Percentiles rank a stretch among this genome's conserved stretches.
phyloP scores from a whole-genome alignment of 2,113 vertebrate genomes.

The Leucopsar rothschildi region DNA sequence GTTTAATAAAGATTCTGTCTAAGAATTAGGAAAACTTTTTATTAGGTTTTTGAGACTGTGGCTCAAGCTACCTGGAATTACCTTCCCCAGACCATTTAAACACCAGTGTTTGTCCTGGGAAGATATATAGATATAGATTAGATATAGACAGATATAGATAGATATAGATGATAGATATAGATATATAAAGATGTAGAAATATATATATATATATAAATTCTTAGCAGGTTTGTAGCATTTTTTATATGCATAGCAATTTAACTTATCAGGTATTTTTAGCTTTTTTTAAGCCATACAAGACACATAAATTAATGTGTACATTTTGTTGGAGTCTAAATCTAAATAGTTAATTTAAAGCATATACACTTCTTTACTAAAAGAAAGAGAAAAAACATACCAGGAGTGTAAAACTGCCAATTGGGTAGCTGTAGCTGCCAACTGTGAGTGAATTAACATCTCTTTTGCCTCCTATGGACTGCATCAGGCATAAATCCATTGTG shows the following conservation, averaged over 20 bases:
- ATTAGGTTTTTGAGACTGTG: neutral
- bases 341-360: neutral
- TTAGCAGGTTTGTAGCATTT: neutral
- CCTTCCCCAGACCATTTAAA: neutral
- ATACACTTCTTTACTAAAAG: neutral
- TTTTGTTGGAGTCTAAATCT: neutral
- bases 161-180: too few relatives aligned
- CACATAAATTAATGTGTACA: neutral
- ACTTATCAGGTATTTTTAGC: neutral
- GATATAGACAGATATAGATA: too few relatives aligned
- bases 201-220: neutral
- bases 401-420: neutral
- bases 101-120: neutral
- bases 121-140: neutral
- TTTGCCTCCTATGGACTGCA: neutral
- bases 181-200: too few relatives aligned
- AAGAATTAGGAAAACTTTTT: neutral
- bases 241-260: neutral
- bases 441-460: neutral
- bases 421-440: neutral
- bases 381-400: neutral
- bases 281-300: neutral
- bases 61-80: neutral
- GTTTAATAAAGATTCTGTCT: neutral
- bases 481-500: neutral